Percentiles rank a stretch among this genome's conserved stretches.
Conservation (phyloP, 2,113 vertebrate species). For the Cynocephalus volans region DNA sequence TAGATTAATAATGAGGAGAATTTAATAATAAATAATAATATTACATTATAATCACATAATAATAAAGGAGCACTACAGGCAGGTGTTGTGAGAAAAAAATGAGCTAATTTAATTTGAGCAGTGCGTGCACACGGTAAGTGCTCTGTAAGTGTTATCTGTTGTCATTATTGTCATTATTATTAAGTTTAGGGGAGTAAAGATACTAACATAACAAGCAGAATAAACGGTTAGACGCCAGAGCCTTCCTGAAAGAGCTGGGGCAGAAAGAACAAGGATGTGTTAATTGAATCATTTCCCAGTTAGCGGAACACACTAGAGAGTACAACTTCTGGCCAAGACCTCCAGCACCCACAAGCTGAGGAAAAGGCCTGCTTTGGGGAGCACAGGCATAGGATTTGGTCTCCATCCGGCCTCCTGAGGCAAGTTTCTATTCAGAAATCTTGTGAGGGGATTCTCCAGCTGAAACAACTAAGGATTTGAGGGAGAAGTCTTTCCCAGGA, state of each 20-base stretch:
- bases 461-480: background rate
- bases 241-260: background rate
- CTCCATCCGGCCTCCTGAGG: background rate
- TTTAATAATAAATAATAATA: background rate
- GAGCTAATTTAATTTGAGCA: background rate
- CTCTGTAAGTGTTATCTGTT: background rate
- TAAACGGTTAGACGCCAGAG: background rate
- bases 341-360: background rate
- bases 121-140: fast-evolving
- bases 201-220: background rate
- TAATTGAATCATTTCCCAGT: background rate
- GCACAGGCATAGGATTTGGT: fast-evolving
- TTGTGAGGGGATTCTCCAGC: background rate
- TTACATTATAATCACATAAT: background rate
- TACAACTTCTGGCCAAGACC: background rate
- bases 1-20: background rate
- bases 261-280: background rate
- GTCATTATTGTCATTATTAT: background rate
- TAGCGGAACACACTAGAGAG: background rate
- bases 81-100: background rate
- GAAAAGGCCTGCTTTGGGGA: background rate
- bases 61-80: background rate
- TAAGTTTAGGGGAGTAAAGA: background rate
- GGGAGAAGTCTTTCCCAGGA: background rate
- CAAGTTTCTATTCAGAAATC: background rate